Evolutionary conservation across 2,888 invertebrate species (phyloP), one percentile per base, ranked within the genome.

Genomic region (Pseudeuparius sepicola): DNA sequence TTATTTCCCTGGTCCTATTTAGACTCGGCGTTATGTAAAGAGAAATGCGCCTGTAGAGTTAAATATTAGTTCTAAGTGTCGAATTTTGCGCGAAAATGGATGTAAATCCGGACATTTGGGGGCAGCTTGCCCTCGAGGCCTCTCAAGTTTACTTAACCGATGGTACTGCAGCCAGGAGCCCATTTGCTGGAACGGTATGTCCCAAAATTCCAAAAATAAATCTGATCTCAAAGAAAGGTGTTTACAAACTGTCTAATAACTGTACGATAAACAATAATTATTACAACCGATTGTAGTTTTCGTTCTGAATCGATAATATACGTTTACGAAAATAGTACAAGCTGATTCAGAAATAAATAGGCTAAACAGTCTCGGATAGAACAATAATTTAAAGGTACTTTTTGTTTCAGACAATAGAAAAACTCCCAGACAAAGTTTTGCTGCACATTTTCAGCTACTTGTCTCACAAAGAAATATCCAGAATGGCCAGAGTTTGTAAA

Each of bases 401-500:
- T 31, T 16, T 37, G n/a, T 50, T 71, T 16, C 70, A 92, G 90
- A 92, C 90, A 4, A 89, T 93, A 57, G 92, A 92, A 61, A 92
- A 94, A 61, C 71, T 98, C 20, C 97, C 98, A 7, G 97, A 98
- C 63, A 97, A 96, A 66, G 87, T 97, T 16, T 68, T 99, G 23
- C 68, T 94, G 44, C 82, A 88, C 56, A 85, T 94, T 56, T 98
- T 98, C 67, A 84, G 87, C 26, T 98, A 93, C 64, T 67, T 98
- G 44, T 75, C 83, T 15, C 96, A 97, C 59, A 78, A 84, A 39
- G 93, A 97, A 67, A 87, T 97, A 60, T 88, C 90, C 62, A 81
- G 83, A 16, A 77, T 96, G 70, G 94, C 97, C 1, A 75, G 83
- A 43, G 89, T 97, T 2, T 96, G 96, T 67, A 87, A 86, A 58